phyloP scores from a whole-genome alignment of 2,888 invertebrate genomes.

The Pristionchus mayeri region DNA sequence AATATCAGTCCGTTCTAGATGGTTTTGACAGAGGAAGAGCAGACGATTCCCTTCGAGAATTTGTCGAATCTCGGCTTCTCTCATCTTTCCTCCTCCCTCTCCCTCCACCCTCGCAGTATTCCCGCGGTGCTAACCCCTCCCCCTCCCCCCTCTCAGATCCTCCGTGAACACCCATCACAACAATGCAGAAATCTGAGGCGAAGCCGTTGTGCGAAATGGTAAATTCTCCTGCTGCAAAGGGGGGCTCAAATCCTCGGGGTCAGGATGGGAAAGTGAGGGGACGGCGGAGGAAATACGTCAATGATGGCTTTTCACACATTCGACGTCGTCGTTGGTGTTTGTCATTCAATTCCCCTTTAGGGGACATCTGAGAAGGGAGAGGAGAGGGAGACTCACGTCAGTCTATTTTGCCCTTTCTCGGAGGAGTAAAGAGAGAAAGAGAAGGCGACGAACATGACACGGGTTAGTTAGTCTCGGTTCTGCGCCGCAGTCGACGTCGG shows the following conservation, averaged over 20 bases:
- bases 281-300: not conserved
- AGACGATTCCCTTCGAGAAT: not conserved
- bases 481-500: not conserved
- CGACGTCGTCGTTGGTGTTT: conserved; percentile 9
- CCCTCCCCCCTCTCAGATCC: not conserved
- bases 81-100: not conserved
- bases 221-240: not conserved
- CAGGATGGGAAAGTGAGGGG: not conserved
- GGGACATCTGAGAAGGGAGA: conserved; percentile 20
- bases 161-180: conserved; percentile 3
- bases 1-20: not conserved
- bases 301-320: conserved; percentile 14
- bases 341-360: not conserved
- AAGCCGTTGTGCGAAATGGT: no score
- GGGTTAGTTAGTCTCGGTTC: conserved; percentile 21
- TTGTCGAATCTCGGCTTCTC: not conserved
- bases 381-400: conserved; percentile 6
- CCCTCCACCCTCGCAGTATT: not conserved
- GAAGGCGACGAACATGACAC: not conserved
- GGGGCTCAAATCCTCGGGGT: not conserved
- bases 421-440: not conserved
- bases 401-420: conserved; percentile 15
- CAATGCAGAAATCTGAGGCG: not conserved
- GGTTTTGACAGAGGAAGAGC: no score
- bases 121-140: conserved; percentile 5